Base-by-base conservation (phyloP, 2,113 vertebrate genomes). In the Platysternon megacephalum region DNA sequence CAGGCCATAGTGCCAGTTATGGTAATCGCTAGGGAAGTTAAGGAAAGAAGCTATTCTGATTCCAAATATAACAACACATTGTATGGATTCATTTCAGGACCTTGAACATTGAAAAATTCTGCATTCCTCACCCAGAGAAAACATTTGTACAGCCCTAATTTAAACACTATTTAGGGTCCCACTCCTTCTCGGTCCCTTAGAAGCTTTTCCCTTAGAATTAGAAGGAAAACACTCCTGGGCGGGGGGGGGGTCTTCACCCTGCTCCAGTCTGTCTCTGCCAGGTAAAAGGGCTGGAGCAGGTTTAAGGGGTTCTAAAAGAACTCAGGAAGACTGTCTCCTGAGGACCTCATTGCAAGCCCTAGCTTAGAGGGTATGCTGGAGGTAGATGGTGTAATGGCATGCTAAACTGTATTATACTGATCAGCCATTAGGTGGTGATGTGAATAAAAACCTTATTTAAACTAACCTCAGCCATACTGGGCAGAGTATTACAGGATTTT, bases 51-150 rank as follows among this genome's bases (percentile, higher is more conserved):
- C 2, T 86, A 93, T 55, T 93, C 51, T 88, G n/a, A 90, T 89
- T 94, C 81, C 52, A 92, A 91, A 55, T 86, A 86, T 49, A 84
- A 86, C 9, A 79, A 76, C 72, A 39, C 85, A 29, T 48, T 58
- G 24, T 56, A 86, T 26, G 29, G 19, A 78, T 88, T 93, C 48
- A 90, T 94, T 94, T 94, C 8, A 90, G 91, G 82, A 86, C 78
- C 78, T 91, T 89, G 48, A 93, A 89, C 21, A 1, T 6, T 85
- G 76, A 91, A 39, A 35, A 87, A 21, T 87, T 86, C 53, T 53
- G 39, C 42, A 85, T 93, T 87, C 7, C 5, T 84, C 82, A 87
- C 39, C 44, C 94, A 72, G 89, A 65, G 29, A 95, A 95, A 96
- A 61, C 68, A 26, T 82, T 89, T 93, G 35, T 49, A 87, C 90